A percentile compares a stretch with the other conserved stretches of the same genome.
phyloP scores from a whole-genome alignment of 2,797 vertebrate genomes.

The Champsocephalus gunnari region DNA sequence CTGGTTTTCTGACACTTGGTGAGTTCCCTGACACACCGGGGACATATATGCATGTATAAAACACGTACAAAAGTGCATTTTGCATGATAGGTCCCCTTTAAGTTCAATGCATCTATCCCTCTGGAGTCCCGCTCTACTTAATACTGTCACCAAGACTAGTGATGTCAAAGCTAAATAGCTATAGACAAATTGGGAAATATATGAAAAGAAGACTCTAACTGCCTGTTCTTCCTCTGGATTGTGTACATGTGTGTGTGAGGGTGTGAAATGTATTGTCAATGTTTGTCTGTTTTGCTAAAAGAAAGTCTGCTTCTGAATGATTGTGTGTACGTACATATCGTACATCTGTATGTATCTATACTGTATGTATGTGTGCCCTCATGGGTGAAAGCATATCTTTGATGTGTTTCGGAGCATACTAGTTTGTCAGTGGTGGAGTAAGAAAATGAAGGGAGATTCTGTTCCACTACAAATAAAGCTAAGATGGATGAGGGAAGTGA shows the following conservation, averaged over 20 bases:
- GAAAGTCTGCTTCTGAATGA: not conserved
- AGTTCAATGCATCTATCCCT: not conserved
- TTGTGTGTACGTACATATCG: not conserved
- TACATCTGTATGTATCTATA: not conserved
- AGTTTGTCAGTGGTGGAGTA: not conserved
- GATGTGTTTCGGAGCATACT: not conserved
- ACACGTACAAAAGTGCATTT: too few relatives aligned
- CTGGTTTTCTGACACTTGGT: too few relatives aligned
- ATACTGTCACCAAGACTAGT: too few relatives aligned
- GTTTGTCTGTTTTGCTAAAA: not conserved
- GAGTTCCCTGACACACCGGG: too few relatives aligned
- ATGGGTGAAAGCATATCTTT: not conserved
- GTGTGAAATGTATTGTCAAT: not conserved
- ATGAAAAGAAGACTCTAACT: too few relatives aligned
- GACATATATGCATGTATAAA: too few relatives aligned
- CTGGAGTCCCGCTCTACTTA: not conserved
- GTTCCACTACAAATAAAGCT: slow-evolving; percentile 61
- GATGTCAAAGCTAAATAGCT: too few relatives aligned
- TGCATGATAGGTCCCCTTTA: too few relatives aligned
- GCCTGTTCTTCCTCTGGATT: not conserved
- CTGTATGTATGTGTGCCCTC: not conserved
- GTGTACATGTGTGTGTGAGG: not conserved
- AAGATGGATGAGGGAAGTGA: slow-evolving; percentile 49
- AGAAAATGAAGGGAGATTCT: slow-evolving; percentile 2
- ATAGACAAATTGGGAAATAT: too few relatives aligned